These are phyloP conservation scores for Myoxocephalus aenaeus DNA, from an alignment of 2,797 vertebrate species.

Conservation along the genomic window DNA sequence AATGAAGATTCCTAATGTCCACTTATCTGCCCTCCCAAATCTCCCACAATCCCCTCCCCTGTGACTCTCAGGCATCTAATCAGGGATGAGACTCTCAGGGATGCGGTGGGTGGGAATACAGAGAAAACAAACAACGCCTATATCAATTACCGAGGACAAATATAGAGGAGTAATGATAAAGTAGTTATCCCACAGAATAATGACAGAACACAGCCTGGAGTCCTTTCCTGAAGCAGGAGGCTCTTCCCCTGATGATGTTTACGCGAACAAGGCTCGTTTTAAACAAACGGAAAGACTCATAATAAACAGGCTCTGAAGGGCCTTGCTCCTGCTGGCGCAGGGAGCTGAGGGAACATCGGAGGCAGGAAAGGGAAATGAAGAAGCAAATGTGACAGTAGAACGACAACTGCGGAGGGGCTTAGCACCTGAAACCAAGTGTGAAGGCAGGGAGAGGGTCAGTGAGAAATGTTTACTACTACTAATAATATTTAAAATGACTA, in stretches of 20 bases:
- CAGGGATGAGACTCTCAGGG: constrained; percentile 41
- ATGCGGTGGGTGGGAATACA: constrained; percentile 50
- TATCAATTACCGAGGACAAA: constrained; percentile 69
- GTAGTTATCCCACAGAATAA: constrained; percentile 56
- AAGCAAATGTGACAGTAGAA: not conserved
- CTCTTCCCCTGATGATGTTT: constrained; percentile 67
- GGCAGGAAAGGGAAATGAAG: constrained; percentile 10
- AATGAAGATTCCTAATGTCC: constrained; percentile 44
- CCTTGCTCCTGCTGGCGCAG: constrained; percentile 28
- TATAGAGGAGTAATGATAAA: constrained; percentile 66
- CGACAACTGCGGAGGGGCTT: constrained; percentile 20
- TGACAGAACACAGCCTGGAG: constrained; percentile 46
- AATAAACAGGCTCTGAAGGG: constrained; percentile 72
- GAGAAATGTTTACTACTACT: not conserved
- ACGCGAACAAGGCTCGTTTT: constrained; percentile 47
- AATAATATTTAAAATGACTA: not conserved
- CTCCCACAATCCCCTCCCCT: constrained; percentile 46
- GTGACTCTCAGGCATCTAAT: constrained; percentile 38
- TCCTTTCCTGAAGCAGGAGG: constrained; percentile 52
- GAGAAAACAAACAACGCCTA: constrained; percentile 67
- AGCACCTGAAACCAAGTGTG: not conserved
- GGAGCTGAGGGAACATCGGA: not conserved
- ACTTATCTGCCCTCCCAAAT: constrained; percentile 51
- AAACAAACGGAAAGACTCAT: constrained; percentile 71
- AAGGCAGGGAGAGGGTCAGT: not conserved